Base-by-base conservation (phyloP, 2,797 vertebrate species). In the Eurystomus glaucurus region DNA sequence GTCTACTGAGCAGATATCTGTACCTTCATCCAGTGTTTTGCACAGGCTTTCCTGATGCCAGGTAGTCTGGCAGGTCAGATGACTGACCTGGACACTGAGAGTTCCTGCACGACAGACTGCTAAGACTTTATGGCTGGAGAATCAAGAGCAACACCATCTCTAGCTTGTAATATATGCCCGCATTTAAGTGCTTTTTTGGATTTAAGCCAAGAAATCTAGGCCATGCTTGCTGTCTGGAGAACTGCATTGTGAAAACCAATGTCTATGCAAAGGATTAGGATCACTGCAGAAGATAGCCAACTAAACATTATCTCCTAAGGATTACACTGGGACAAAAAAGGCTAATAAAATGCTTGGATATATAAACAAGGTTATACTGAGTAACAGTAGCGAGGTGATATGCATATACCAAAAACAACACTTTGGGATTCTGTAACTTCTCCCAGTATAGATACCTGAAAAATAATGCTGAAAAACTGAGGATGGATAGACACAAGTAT, bases 161-260 rank as follows among this genome's bases (percentile, higher is more conserved):
- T 43, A 71, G 14, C 18, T 71, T 78, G 25, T 29, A 75, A 72
- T 52, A 31, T 35, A 58, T 33, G 28, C 39, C 39, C 2, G 2
- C 12, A 16, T 61, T 77, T 77, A 72, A 93, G 64, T 77, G 85
- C 3, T 58, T 88, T 58, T 15, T 77, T 50, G 35, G 6, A 54
- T 84, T 90, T 61, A 65, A 90, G 65, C 65, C 72, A 93, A 68
- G 45, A 93, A 88, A 90, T 25, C 10, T 33, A 88, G 72, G 57
- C 79, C 50, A 52, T 0, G 19, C 51, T 82, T 90, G 33, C 85
- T 75, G 64, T 43, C 76, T 60, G 18, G 29, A 78, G 65, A 95
- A 75, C 14, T 16, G 25, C 79, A 50, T 4, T 78, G 35, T 74
- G 88, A 87, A 96, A 93, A 78, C 16, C 65, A 95, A 61, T 18